phyloP scores from a whole-genome alignment of 2,113 vertebrate species.

The Pogonocichla stellata region DNA sequence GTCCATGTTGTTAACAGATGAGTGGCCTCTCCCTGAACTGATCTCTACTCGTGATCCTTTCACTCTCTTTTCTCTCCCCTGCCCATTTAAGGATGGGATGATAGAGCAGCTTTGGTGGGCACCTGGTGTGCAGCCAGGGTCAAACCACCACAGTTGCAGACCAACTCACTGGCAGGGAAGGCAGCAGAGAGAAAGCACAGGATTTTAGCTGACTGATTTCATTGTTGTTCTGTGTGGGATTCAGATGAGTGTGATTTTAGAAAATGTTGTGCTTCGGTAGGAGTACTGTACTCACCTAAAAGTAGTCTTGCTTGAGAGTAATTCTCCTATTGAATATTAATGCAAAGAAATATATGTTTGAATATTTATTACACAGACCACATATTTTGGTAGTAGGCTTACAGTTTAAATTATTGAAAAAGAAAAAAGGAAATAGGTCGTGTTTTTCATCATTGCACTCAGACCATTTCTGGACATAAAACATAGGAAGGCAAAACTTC shows the following conservation, averaged over 20 bases:
- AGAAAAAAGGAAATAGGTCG: neutral
- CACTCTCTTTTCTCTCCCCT: neutral
- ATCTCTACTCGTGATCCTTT: neutral
- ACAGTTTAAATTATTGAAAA: neutral
- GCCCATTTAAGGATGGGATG: neutral
- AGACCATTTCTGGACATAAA: neutral
- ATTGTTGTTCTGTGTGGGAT: neutral
- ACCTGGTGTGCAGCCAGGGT: neutral
- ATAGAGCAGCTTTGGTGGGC: neutral
- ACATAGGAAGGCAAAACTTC: neutral
- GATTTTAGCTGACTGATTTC: neutral
- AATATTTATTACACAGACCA: neutral
- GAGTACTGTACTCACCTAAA: neutral
- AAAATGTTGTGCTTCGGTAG: neutral
- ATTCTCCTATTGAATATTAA: neutral
- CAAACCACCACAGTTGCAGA: neutral
- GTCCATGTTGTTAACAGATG: neutral
- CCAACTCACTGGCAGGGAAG: neutral
- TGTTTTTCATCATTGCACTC: neutral
- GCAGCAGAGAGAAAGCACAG: neutral
- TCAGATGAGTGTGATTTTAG: neutral
- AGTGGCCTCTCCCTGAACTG: neutral
- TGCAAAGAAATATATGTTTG: neutral
- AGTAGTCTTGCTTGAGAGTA: neutral
- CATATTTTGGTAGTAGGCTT: neutral